phyloP scores from a whole-genome alignment of 2,888 invertebrate species.

The Ptychoptera contaminata region DNA sequence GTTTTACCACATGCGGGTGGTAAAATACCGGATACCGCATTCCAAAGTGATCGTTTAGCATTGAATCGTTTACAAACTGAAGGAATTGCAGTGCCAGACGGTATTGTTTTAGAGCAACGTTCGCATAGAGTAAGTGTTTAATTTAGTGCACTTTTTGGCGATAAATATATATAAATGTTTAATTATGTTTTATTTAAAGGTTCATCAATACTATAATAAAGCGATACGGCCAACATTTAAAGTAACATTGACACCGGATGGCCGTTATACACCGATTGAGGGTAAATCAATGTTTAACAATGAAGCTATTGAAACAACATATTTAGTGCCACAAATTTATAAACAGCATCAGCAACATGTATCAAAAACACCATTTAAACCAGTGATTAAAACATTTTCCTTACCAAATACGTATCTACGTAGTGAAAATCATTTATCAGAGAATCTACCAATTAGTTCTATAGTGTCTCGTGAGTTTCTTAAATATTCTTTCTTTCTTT shows the following conservation, averaged over 20 bases:
- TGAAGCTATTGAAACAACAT: constrained; percentile 40
- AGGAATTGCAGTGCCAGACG: constrained; percentile 43
- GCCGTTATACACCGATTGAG: constrained; percentile 34
- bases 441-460: no score
- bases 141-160: background rate
- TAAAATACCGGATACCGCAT: constrained; percentile 46
- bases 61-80: constrained; percentile 44
- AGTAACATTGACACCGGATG: constrained; percentile 36
- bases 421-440: no score
- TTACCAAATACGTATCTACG: no score
- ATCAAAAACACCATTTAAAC: constrained; percentile 17
- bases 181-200: no score
- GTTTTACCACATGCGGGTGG: constrained; percentile 43
- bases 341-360: constrained; percentile 17
- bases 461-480: no score
- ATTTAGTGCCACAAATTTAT: constrained; percentile 34
- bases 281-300: constrained; percentile 31
- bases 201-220: constrained; percentile 24
- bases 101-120: constrained; percentile 36
- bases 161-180: background rate
- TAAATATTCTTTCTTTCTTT: no score
- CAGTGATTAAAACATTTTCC: constrained; percentile 9
- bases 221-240: constrained; percentile 25
- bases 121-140: constrained; percentile 23
- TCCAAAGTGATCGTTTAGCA: constrained; percentile 39